Conservation (phyloP, 1,140 invertebrate species). For the Heliconius hewitsoni region DNA sequence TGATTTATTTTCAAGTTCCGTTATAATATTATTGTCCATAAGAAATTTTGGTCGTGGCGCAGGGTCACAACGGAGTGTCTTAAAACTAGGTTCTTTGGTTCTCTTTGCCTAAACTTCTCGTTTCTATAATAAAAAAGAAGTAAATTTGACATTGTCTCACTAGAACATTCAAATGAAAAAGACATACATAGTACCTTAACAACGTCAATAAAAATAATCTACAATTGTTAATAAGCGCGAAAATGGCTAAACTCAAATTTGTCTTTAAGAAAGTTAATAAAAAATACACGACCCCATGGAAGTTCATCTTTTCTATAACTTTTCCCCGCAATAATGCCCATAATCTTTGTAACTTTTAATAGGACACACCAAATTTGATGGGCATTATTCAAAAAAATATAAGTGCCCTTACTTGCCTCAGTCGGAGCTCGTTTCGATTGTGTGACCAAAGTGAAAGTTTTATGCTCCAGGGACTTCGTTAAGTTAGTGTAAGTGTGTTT, state of each 20-base stretch:
- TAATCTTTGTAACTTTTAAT: slow-evolving; percentile 79
- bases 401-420: slow-evolving; percentile 47
- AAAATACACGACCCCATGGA: slow-evolving; percentile 63
- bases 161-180: too few relatives aligned
- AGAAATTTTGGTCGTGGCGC: neutral
- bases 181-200: too few relatives aligned
- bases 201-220: neutral
- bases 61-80: too few relatives aligned
- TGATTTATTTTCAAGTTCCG: neutral
- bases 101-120: neutral
- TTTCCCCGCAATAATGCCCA: slow-evolving; percentile 68
- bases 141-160: too few relatives aligned
- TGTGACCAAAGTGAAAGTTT: slow-evolving; percentile 44
- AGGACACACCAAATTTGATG: slow-evolving; percentile 72
- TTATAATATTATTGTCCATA: neutral
- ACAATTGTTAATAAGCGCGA: slow-evolving; percentile 13
- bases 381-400: slow-evolving; percentile 69
- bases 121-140: too few relatives aligned
- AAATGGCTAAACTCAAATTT: slow-evolving; percentile 9
- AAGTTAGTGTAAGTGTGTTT: neutral
- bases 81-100: too few relatives aligned
- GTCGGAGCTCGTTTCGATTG: slow-evolving; percentile 55
- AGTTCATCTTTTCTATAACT: slow-evolving; percentile 66
- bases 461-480: slow-evolving; percentile 26
- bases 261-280: slow-evolving; percentile 27